These are phyloP conservation scores for sheep (Ovis aries) DNA, from an alignment of 2,113 vertebrate genomes.

Conservation along the genomic window ARS-UI_Ramb_v3.0 NC_056061.1:36410501-36411000, in stretches of 20 bases:
- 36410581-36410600: neutral
- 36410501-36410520: neutral
- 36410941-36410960: neutral
- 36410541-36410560: neutral
- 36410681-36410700: neutral
- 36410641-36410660: neutral
- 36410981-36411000: neutral
- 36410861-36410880: neutral
- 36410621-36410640: neutral
- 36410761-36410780: neutral
- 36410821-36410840: neutral
- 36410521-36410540: neutral
- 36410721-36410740: neutral
- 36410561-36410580: neutral
- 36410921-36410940: neutral
- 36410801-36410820: neutral
- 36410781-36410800: neutral
- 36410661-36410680: neutral
- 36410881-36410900: neutral
- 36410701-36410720: neutral
- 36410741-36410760: neutral
- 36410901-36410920: neutral
- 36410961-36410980: constrained; percentile 12
- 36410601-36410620: neutral
- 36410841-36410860: neutral